Evolutionary conservation across 2,113 vertebrate species (phyloP), one percentile per base, ranked within the genome.

Genomic region (Ictalurus punctatus): DNA sequence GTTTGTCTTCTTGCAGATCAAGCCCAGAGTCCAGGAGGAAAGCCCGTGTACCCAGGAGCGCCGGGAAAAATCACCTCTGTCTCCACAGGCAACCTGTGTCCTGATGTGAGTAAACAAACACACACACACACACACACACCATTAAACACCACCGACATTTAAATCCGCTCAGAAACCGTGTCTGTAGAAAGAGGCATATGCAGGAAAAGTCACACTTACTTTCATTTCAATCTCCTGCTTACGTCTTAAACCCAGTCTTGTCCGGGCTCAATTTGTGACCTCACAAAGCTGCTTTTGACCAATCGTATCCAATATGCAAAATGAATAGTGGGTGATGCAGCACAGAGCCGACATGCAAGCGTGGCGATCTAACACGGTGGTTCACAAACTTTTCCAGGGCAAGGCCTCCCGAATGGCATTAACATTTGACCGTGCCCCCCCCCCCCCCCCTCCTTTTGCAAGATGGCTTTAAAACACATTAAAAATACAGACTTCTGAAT

Each of bases 61-160:
- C 95, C 98, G 2, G 96, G 98, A 84, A 99, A 98, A 94, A 99
- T 99, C 94, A 99, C 98, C 27, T 99, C 98, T 1, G 98, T 99
- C 90, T 99, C 98, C 89, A 99, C 98, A 1, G 98, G 98, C 84
- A 99, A 99, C 94, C 97, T 99, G 89, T 99, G 98, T 90, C 96
- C 97, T 52, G 98, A 99, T 94, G 98, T 99, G 90, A 95, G 98
- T 96, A 92, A 3, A 61, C 30, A 0, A 0, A 23, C 80, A 61
- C 30, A 61, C 30, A 0, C 7, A 23, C 80, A 61, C 30, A 23
- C 80, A 59, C n/a, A 0, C 7, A 23, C 80, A 59, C 19, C 14
- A 0, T 37, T 16, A 30, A 79, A 7, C 52, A 56, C 6, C 27
- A 25, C 7, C 44, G 6, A 1, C 1, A 6, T 79, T 52, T n/a